Percentiles rank a stretch among this genome's conserved stretches.
These are phyloP conservation scores for Atopsyche davidsoni DNA, from an alignment of 1,140 invertebrate species.

Conservation along the genomic window DNA sequence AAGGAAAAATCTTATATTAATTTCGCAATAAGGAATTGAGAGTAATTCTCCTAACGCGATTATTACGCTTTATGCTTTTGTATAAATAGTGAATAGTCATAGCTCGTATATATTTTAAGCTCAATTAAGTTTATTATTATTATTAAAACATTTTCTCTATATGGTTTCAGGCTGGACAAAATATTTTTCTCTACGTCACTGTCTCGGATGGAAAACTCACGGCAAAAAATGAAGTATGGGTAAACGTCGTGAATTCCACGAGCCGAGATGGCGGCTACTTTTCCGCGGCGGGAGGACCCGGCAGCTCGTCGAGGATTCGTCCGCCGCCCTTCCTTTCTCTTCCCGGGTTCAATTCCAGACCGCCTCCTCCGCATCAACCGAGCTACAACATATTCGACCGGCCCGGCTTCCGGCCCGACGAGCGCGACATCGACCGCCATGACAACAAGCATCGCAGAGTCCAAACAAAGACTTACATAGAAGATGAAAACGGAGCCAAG, in stretches of 20 bases:
- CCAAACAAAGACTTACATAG: slow-evolving; percentile 28
- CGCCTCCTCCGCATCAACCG: slow-evolving; percentile 27
- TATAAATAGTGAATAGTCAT: neutral
- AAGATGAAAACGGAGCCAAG: slow-evolving; percentile 23
- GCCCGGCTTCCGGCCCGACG: neutral
- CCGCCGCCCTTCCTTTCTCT: slow-evolving; percentile 36
- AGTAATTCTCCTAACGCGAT: too few relatives aligned
- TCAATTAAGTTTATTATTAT: neutral
- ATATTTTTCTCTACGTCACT: slow-evolving; percentile 64
- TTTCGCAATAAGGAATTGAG: too few relatives aligned
- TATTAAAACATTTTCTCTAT: slow-evolving; percentile 8
- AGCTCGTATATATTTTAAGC: neutral
- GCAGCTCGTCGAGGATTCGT: slow-evolving; percentile 32
- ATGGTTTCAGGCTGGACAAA: slow-evolving; percentile 56
- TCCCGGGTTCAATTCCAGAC: slow-evolving; percentile 33
- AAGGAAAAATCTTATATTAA: too few relatives aligned
- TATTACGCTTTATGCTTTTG: too few relatives aligned
- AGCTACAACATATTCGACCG: slow-evolving; percentile 16
- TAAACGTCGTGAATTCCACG: slow-evolving; percentile 49
- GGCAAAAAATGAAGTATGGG: slow-evolving; percentile 66
- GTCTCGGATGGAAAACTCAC: slow-evolving; percentile 60
- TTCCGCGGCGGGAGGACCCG: slow-evolving; percentile 27
- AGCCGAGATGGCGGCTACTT: slow-evolving; percentile 5
- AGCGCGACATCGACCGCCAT: neutral
- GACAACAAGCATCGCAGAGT: slow-evolving; percentile 10